Percentiles rank a stretch among this genome's conserved stretches.
phyloP scores from a whole-genome alignment of 2,797 vertebrate genomes.

The Mycteria americana region DNA sequence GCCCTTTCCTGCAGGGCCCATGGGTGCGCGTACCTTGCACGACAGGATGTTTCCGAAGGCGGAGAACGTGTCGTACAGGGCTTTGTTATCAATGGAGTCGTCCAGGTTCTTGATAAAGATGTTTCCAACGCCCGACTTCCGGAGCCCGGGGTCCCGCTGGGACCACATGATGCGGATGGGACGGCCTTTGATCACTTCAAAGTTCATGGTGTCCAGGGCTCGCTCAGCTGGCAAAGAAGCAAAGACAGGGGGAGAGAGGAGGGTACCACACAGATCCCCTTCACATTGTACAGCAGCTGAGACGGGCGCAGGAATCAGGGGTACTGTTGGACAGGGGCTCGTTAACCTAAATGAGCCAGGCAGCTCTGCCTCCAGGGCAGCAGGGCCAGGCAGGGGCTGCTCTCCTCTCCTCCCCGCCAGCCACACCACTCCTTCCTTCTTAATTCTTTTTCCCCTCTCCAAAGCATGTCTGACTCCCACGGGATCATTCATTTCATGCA shows the following conservation, averaged over 20 bases:
- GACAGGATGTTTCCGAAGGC: conserved; percentile 97
- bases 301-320: neutral
- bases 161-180: conserved; percentile 99
- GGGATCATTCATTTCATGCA: neutral
- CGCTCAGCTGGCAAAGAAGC: conserved; percentile 83
- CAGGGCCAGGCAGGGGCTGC: neutral
- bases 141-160: conserved; percentile 92
- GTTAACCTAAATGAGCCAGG: neutral
- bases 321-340: neutral
- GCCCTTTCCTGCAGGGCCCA: neutral
- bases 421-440: neutral
- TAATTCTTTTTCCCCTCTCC: too few species aligned
- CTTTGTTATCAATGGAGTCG: conserved; percentile 97
- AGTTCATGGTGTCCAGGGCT: conserved; percentile 98
- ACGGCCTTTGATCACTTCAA: conserved; percentile 93
- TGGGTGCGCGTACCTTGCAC: conserved; percentile 83
- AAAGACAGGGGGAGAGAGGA: neutral
- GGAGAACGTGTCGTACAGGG: conserved; percentile 96
- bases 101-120: conserved; percentile 99
- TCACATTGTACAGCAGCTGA: neutral
- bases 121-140: conserved; percentile 95
- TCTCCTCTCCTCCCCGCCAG: neutral
- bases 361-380: neutral
- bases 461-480: neutral
- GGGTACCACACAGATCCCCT: neutral